Evolutionary conservation across 2,888 invertebrate species (phyloP).

Genomic region (Hemaris fuciformis): DNA sequence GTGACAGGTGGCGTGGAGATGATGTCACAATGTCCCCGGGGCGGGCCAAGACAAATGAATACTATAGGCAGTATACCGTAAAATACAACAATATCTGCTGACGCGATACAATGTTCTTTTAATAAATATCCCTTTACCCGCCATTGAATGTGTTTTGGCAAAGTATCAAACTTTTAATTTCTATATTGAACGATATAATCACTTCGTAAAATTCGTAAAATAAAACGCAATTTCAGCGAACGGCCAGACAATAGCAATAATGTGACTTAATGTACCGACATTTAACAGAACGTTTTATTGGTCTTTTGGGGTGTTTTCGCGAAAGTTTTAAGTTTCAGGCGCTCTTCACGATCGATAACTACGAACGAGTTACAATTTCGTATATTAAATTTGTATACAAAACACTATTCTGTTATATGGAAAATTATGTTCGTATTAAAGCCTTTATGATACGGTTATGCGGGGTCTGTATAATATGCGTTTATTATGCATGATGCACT

Average conservation of each 20-base stretch:
- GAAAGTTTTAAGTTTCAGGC: slow-evolving; percentile 40
- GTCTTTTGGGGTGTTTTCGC: slow-evolving; percentile 36
- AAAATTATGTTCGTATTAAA: neutral
- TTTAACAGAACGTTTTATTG: slow-evolving; percentile 39
- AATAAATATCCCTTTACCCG: neutral
- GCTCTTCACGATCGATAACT: slow-evolving; percentile 35
- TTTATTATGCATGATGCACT: neutral
- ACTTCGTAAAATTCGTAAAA: slow-evolving; percentile 23
- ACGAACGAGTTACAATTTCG: slow-evolving; percentile 7
- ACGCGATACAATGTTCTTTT: neutral
- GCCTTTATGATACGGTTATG: too few relatives aligned
- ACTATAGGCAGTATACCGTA: slow-evolving; percentile 12
- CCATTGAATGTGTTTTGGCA: neutral
- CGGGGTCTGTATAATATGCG: neutral
- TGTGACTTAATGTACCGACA: slow-evolving; percentile 27
- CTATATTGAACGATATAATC: slow-evolving; percentile 22
- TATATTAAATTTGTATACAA: neutral
- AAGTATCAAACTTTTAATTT: slow-evolving; percentile 23
- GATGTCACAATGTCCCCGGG: slow-evolving; percentile 28
- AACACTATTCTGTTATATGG: slow-evolving; percentile 12
- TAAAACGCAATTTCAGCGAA: slow-evolving; percentile 25
- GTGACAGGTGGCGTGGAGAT: slow-evolving; percentile 37
- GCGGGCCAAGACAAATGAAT: slow-evolving; percentile 26
- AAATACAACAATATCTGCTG: slow-evolving; percentile 16
- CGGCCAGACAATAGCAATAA: slow-evolving; percentile 22